Conservation (phyloP, 1,140 invertebrate species). For the Lanistes nyassanus region DNA sequence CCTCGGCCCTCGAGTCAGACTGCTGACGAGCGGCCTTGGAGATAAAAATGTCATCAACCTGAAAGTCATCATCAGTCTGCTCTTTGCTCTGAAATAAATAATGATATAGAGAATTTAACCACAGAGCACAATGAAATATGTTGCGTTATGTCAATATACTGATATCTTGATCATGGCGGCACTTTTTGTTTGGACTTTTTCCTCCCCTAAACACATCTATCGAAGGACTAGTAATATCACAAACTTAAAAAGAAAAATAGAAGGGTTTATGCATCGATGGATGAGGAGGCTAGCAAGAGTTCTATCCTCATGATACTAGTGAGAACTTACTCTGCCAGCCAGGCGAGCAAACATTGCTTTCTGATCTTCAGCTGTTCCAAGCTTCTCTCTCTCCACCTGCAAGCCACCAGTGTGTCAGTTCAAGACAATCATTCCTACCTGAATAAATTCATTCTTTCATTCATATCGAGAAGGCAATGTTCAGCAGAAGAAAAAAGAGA, state of each 20-base stretch:
- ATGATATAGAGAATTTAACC: constrained; percentile 12
- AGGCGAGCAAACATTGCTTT: constrained; percentile 83
- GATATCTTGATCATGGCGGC: too few species aligned
- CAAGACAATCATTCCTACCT: too few species aligned
- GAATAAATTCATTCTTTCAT: too few species aligned
- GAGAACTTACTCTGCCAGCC: constrained; percentile 72
- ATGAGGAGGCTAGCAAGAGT: too few species aligned
- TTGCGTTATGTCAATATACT: too few species aligned
- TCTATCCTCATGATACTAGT: too few species aligned
- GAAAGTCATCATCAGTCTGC: constrained; percentile 77
- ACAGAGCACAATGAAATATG: too few species aligned
- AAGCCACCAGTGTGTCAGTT: constrained; percentile 54
- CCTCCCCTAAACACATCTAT: too few species aligned
- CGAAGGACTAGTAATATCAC: not conserved
- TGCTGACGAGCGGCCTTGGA: constrained; percentile 76
- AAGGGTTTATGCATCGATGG: not conserved
- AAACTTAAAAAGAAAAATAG: constrained; percentile 19
- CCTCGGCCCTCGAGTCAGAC: constrained; percentile 73
- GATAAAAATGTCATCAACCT: constrained; percentile 89
- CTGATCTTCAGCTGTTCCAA: constrained; percentile 81
- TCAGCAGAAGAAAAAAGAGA: too few species aligned
- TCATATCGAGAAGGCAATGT: too few species aligned
- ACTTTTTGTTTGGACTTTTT: too few species aligned
- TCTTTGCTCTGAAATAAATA: constrained; percentile 68
- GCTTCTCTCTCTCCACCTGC: constrained; percentile 90